Conservation (phyloP, 2,113 vertebrate genomes). For the Perognathus longimembris region DNA sequence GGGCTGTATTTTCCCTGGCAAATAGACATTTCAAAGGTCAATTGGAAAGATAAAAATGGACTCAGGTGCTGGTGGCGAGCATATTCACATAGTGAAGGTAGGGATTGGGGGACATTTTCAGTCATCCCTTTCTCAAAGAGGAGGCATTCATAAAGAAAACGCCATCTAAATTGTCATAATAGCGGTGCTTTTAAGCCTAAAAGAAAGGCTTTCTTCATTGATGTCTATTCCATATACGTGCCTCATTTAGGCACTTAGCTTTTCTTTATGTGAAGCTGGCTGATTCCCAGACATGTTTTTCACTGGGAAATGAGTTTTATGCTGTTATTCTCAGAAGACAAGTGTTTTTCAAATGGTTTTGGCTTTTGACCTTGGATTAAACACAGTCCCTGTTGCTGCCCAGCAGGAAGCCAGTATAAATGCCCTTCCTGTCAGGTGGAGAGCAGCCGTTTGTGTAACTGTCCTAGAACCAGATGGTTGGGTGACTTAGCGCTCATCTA, state of each 20-base stretch:
- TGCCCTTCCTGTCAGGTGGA: background rate
- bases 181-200: background rate
- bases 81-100: background rate
- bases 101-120: background rate
- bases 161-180: background rate
- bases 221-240: background rate
- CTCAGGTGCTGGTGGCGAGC: background rate
- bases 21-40: conserved; percentile 58
- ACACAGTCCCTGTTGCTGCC: background rate
- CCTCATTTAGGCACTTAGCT: background rate
- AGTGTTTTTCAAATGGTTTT: conserved; percentile 51
- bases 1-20: conserved; percentile 22
- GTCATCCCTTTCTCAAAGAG: background rate
- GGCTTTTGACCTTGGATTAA: conserved; percentile 57
- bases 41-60: background rate
- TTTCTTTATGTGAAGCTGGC: background rate
- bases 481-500: conserved; percentile 69
- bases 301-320: conserved; percentile 15
- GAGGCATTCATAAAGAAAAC: background rate
- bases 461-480: conserved; percentile 62
- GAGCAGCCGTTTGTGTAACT: conserved; percentile 56
- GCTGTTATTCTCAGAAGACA: background rate
- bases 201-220: background rate
- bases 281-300: conserved; percentile 41
- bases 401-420: conserved; percentile 53